A percentile compares a stretch with the other conserved stretches of the same genome.
Evolutionary conservation across 37 sponge, comb jelly and placozoan genomes (phyloP).

Genomic region (Lycopodina hypogea): DNA sequence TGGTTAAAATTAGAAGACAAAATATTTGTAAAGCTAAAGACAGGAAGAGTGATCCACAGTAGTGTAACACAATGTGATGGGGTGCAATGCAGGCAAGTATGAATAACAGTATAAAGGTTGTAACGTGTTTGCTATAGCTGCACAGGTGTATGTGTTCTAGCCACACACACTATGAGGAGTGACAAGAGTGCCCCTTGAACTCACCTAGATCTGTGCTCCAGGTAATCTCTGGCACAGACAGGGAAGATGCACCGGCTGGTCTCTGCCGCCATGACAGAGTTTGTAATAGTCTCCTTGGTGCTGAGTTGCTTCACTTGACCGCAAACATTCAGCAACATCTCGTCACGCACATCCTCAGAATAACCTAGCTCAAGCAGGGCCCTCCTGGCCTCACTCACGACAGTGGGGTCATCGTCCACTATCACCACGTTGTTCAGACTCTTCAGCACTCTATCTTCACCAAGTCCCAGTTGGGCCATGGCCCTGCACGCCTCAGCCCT

Average conservation of each 20-base stretch:
- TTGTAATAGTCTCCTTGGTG: slow-evolving; percentile 45
- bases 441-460: slow-evolving; percentile 26
- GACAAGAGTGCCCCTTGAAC: no score
- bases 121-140: no score
- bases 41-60: no score
- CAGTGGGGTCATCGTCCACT: slow-evolving; percentile 60
- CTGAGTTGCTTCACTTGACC: slow-evolving; percentile 56
- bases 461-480: slow-evolving; percentile 37
- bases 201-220: slow-evolving; percentile 29
- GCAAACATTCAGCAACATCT: slow-evolving; percentile 37
- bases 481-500: slow-evolving; percentile 79
- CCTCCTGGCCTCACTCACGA: slow-evolving; percentile 50
- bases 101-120: no score
- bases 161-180: no score
- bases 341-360: slow-evolving; percentile 22
- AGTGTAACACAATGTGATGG: no score
- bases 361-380: slow-evolving; percentile 56
- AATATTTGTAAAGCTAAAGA: no score
- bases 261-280: slow-evolving; percentile 5
- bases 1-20: no score
- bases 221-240: slow-evolving; percentile 49
- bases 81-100: no score
- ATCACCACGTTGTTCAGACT: slow-evolving; percentile 51
- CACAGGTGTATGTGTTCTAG: no score
- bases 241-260: background rate